Conservation (phyloP, 2,113 vertebrate genomes). For the Anguilla japonica region DNA sequence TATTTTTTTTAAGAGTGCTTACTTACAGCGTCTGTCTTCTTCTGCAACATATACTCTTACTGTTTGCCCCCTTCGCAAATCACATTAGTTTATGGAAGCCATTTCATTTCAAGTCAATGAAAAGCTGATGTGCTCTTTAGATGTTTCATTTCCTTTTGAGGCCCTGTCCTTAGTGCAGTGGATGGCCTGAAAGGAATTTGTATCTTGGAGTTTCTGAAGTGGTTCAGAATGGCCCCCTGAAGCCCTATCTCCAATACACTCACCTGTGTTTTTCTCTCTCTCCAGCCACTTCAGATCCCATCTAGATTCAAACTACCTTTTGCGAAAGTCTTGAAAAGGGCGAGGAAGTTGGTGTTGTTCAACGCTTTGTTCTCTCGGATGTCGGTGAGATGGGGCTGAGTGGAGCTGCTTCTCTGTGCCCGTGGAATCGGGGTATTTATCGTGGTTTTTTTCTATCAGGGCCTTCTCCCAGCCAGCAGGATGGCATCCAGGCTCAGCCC, state of each 20-base stretch:
- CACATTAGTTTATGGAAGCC: background rate
- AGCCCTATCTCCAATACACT: background rate
- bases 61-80: background rate
- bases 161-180: background rate
- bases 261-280: background rate
- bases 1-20: too few species aligned
- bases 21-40: background rate
- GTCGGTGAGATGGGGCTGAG: background rate
- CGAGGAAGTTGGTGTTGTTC: background rate
- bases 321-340: background rate
- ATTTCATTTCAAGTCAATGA: background rate
- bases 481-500: background rate
- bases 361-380: background rate
- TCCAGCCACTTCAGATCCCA: slow-evolving; percentile 1
- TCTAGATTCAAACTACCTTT: slow-evolving; percentile 3
- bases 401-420: background rate
- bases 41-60: background rate
- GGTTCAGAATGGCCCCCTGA: background rate
- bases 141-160: background rate
- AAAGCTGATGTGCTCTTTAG: background rate
- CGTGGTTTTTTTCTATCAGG: background rate
- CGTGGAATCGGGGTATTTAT: background rate
- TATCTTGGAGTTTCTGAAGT: slow-evolving; percentile 10
- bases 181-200: background rate
- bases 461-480: background rate